Evolutionary conservation across 2,888 invertebrate genomes (phyloP).

Genomic region (Eurytoma californica): DNA sequence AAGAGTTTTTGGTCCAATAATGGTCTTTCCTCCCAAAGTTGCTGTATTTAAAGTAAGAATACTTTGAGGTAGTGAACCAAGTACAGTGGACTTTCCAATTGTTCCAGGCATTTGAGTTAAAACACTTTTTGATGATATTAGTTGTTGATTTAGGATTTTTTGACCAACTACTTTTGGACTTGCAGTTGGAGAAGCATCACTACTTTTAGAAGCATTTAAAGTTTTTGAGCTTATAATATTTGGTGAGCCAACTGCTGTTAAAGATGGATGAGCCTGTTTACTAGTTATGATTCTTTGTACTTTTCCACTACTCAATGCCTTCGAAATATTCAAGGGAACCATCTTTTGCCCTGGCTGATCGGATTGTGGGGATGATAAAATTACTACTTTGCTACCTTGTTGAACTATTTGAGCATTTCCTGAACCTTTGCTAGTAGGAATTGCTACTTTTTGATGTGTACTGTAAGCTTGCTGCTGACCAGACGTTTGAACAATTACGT

Average conservation of each 20-base stretch:
- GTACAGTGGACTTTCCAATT: conserved; percentile 62
- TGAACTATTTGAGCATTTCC: conserved; percentile 70
- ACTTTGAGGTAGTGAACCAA: conserved; percentile 64
- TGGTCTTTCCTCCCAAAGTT: conserved; percentile 63
- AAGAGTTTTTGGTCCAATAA: conserved; percentile 66
- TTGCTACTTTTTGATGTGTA: conserved; percentile 65
- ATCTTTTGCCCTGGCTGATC: conserved; percentile 64
- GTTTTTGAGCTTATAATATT: conserved; percentile 62
- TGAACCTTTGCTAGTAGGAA: conserved; percentile 63
- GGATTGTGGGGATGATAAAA: conserved; percentile 69
- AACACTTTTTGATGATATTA: conserved; percentile 70
- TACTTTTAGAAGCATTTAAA: conserved; percentile 70
- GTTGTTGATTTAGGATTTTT: conserved; percentile 70
- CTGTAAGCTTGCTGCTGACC: conserved; percentile 69
- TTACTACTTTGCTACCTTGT: conserved; percentile 72
- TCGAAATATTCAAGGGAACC: conserved; percentile 68
- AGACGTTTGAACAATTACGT: conserved; percentile 71
- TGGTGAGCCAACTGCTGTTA: conserved; percentile 65
- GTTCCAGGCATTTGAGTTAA: conserved; percentile 74
- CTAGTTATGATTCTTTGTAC: conserved; percentile 78
- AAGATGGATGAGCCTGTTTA: conserved; percentile 72
- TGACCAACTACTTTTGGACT: conserved; percentile 73
- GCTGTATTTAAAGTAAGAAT: conserved; percentile 65
- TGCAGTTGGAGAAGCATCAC: conserved; percentile 64
- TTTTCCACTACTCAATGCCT: conserved; percentile 76